phyloP scores from a whole-genome alignment of 2,113 vertebrate species.

The Noctilio leporinus region DNA sequence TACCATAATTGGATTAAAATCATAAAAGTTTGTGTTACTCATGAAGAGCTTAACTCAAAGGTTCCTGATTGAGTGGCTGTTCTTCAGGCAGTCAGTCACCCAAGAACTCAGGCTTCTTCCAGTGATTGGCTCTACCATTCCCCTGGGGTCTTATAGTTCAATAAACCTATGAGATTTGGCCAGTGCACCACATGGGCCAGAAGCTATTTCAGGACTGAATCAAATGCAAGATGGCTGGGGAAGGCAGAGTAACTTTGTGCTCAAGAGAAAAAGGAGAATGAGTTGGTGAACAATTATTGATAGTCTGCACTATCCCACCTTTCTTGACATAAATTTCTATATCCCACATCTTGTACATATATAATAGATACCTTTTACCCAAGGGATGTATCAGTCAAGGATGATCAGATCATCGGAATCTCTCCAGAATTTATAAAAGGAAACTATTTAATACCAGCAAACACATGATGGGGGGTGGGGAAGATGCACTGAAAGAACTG shows the following conservation, averaged over 20 bases:
- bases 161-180: background rate
- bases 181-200: background rate
- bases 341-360: background rate
- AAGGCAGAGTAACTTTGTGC: background rate
- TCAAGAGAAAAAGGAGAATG: background rate
- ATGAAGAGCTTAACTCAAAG: background rate
- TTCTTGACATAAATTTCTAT: background rate
- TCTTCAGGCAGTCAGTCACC: background rate
- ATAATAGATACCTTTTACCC: background rate
- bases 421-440: background rate
- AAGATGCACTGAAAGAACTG: background rate
- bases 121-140: fast-evolving
- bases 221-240: background rate
- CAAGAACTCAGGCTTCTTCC: background rate
- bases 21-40: background rate
- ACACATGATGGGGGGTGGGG: background rate
- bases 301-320: background rate
- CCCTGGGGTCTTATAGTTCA: background rate
- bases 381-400: background rate
- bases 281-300: background rate
- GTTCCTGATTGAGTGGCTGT: background rate
- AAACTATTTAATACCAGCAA: background rate
- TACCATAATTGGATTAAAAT: background rate
- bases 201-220: background rate
- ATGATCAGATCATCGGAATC: background rate